Evolutionary conservation across 2,888 invertebrate genomes (phyloP), one percentile per base, ranked within the genome.

Genomic region (Venustoraphidia nigricollis): DNA sequence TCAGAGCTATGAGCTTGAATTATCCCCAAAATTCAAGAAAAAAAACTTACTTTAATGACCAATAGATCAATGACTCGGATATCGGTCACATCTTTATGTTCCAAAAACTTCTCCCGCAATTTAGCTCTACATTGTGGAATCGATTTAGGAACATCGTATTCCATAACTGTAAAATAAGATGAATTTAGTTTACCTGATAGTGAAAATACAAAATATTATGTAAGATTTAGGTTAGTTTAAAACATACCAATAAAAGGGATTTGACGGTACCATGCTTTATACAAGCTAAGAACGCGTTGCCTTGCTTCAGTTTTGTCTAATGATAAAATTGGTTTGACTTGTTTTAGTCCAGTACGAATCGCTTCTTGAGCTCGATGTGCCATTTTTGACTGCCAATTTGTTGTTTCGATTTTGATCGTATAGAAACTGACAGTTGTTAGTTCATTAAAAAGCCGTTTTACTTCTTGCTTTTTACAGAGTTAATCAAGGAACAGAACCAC

Each of bases 181-280:
- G 43, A 42, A 56, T 55, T 53, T 37, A 50, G 27, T 27, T 27
- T 27, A 27, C 27, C 17, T 5, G 6, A 27, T 27, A 27, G 27
- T 27, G 27, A 27, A 48, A 40, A 41, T 17, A 37, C 9, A 17
- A 47, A 36, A 50, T 50, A 53, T 58, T 56, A 57, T 51, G 55
- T 60, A 60, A 59, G 54, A 48, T 46, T 55, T 44, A 57, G 58
- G 57, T 57, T 57, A 56, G 42, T 27, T 27, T 27, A 27, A 36
- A 53, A 73, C 79, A 72, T 72, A 92, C 94, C 80, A 60, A 93
- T 75, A 64, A 82, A 83, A 8, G 94, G 94, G 52, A 93, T 74
- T 68, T 93, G 90, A 54, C 94, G 81, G 67, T 86, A 90, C 93
- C 95, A 96, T 49, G 92, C 84, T 70, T 86, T 91, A 67, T 95